Percentiles rank a stretch among this genome's conserved stretches.
Evolutionary conservation across 2,888 invertebrate species (phyloP).

Genomic region (Chelonus formosanus): DNA sequence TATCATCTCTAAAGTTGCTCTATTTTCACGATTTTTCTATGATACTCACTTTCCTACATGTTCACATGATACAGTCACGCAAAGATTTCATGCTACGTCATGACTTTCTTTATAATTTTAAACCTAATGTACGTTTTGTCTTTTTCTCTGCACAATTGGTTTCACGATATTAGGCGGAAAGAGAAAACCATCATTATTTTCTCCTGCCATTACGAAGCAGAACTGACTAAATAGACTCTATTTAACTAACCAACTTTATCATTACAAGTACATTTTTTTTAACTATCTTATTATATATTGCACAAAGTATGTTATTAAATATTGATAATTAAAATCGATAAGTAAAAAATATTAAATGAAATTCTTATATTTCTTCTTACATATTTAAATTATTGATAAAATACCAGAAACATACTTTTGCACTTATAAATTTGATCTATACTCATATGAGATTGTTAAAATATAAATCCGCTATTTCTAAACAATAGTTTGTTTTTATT

Average conservation of each 20-base stretch:
- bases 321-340: not conserved
- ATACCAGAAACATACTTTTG: too few relatives aligned
- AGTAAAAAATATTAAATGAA: not conserved
- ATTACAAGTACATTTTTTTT: not conserved
- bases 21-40: not conserved
- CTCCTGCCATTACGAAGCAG: constrained; percentile 11
- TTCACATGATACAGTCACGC: not conserved
- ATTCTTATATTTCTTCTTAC: too few relatives aligned
- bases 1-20: not conserved
- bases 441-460: too few relatives aligned
- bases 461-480: too few relatives aligned
- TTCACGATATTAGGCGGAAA: constrained; percentile 23
- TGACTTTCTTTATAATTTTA: constrained; percentile 17
- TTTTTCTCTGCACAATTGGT: constrained; percentile 27
- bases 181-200: constrained; percentile 25
- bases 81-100: constrained; percentile 1
- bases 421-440: too few relatives aligned
- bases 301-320: not conserved
- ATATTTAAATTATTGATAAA: too few relatives aligned
- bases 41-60: not conserved
- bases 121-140: not conserved
- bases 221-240: too few relatives aligned
- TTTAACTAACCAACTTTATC: not conserved
- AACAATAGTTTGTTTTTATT: too few relatives aligned
- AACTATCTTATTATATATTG: not conserved